phyloP scores from a whole-genome alignment of 2,888 invertebrate genomes.

The Hypercompe scribonia region DNA sequence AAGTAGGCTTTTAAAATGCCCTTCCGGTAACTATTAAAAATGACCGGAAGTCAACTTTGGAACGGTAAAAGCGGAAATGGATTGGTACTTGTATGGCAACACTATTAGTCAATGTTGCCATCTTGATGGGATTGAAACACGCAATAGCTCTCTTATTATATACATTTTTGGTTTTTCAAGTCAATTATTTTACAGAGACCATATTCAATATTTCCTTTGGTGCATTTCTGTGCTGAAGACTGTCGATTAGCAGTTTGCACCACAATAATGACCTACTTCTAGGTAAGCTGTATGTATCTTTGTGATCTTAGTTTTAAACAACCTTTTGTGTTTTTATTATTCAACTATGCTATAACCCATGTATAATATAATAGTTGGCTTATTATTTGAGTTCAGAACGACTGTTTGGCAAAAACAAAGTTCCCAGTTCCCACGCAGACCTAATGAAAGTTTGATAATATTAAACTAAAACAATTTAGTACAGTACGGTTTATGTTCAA shows the following conservation, averaged over 20 bases:
- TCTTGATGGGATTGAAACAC: constrained; percentile 57
- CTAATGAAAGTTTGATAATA: too few species aligned
- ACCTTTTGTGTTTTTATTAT: too few species aligned
- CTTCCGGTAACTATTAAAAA: constrained; percentile 47
- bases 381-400: too few species aligned
- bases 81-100: constrained; percentile 61
- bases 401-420: too few species aligned
- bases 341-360: too few species aligned
- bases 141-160: constrained; percentile 33
- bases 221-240: background rate
- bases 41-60: constrained; percentile 56
- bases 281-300: background rate
- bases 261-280: too few species aligned
- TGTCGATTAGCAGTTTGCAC: too few species aligned
- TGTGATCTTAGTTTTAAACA: background rate
- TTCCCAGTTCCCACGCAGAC: too few species aligned
- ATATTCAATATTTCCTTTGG: background rate
- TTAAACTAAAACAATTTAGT: background rate
- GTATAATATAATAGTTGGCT: too few species aligned
- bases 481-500: background rate
- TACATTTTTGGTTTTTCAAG: constrained; percentile 9
- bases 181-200: background rate
- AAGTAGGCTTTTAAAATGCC: constrained; percentile 31
- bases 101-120: constrained; percentile 74
- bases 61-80: constrained; percentile 62